Evolutionary conservation across 2,797 vertebrate species (phyloP), one percentile per base, ranked within the genome.

Genomic region (Choloepus didactylus): DNA sequence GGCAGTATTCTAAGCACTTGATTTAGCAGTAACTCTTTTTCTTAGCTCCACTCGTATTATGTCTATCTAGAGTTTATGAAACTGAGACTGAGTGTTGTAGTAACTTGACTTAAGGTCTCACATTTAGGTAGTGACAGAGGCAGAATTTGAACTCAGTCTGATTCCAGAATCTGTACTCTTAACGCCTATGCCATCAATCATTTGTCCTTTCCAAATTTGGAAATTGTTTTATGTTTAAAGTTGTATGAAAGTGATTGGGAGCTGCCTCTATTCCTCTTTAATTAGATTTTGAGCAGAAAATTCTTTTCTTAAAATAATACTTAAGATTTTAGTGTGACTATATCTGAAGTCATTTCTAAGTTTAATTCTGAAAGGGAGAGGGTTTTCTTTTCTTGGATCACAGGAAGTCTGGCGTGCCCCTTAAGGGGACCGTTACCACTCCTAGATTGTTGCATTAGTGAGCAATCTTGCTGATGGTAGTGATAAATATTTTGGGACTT

Each of bases 201-300:
- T 69, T 77, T 66, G 9, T 84, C 38, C 31, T 95, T n/a, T 84
- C 38, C 62, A 46, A 27, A 44, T 79, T 72, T 77, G 66, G 51
- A 91, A 93, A 38, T 56, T n/a, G 15, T 89, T 81, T 66, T 85
- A 9, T 67, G 8, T 93, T 82, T 83, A 82, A 3, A 44, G 23
- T 79, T 70, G 25, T 62, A 70, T 54, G 35, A 82, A 14, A 93
- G 44, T 41, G n/a, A 56, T 79, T 93, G 64, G 29, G 73, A 94
- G 62, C 64, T 44, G 3, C 49, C 31, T 67, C 29, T 16, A 31
- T 83, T 72, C 67, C 14, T 62, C 31, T 83, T 92, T 85, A 35
- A 19, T 93, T 91, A 91, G 41, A 80, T 90, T 93, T 66, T 93
- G 64, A 93, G 44, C 70, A 88, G 60, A 91, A 95, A 73, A 83